Evolutionary conservation across 2,797 vertebrate genomes (phyloP).

Genomic region (Pipistrellus pygmaeus): DNA sequence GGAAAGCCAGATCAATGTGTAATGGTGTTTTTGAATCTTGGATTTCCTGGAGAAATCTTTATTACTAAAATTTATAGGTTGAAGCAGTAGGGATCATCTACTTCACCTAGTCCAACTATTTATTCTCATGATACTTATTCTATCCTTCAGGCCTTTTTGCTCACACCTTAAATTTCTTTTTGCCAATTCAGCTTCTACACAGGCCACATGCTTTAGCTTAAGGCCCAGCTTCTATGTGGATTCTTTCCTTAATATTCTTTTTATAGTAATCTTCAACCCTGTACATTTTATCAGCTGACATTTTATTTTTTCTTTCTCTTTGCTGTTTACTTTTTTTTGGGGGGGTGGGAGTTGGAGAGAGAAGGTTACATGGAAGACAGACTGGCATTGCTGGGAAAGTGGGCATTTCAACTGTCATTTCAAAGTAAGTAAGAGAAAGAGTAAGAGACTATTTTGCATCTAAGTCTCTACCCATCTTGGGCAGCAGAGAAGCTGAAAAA

Average conservation of each 20-base stretch:
- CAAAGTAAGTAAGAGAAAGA: slow-evolving; percentile 18
- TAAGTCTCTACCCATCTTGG: slow-evolving; percentile 56
- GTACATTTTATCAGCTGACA: slow-evolving; percentile 3
- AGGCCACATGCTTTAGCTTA: not conserved
- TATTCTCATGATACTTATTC: not conserved
- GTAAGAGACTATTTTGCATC: slow-evolving; percentile 43
- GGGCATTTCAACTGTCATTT: slow-evolving; percentile 49
- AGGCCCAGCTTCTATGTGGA: not conserved
- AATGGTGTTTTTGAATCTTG: not conserved
- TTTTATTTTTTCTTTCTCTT: slow-evolving; percentile 49
- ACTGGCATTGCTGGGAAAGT: slow-evolving; percentile 37
- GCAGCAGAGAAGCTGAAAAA: slow-evolving; percentile 67
- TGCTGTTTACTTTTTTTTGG: not conserved
- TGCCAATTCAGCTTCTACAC: not conserved
- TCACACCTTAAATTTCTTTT: slow-evolving; percentile 1
- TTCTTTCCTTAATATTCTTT: slow-evolving; percentile 39
- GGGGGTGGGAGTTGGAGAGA: too few species aligned
- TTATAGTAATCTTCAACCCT: not conserved
- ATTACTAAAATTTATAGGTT: not conserved
- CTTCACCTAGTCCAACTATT: not conserved
- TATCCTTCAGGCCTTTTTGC: not conserved
- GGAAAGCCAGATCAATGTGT: not conserved
- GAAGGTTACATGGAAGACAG: not conserved
- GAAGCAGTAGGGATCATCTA: not conserved
- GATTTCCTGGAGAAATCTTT: slow-evolving; percentile 28